A percentile compares a stretch with the other conserved stretches of the same genome.
phyloP scores from a whole-genome alignment of 2,888 invertebrate genomes.

The Eupithecia insigniata region DNA sequence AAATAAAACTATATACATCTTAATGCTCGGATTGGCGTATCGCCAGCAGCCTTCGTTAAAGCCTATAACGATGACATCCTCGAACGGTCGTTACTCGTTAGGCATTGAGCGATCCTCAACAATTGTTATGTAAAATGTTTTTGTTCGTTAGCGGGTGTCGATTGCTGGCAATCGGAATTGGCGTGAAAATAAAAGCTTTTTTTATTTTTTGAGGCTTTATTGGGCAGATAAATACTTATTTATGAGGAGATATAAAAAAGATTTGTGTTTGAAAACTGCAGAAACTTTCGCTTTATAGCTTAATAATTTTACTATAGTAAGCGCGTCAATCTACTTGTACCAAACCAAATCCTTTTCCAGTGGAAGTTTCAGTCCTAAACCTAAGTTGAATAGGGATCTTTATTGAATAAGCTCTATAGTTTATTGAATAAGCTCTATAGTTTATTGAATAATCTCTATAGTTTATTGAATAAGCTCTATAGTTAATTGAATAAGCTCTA shows the following conservation, averaged over 20 bases:
- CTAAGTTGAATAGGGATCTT: background rate
- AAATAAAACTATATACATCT: slow-evolving; percentile 36
- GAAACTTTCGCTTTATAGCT: background rate
- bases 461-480: no score
- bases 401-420: background rate
- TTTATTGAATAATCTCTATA: background rate
- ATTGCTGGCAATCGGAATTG: slow-evolving; percentile 31
- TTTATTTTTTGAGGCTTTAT: slow-evolving; percentile 20
- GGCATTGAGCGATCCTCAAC: slow-evolving; percentile 29
- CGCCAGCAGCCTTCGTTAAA: slow-evolving; percentile 45
- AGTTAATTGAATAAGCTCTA: background rate
- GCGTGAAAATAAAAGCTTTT: slow-evolving; percentile 19
- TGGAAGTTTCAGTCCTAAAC: background rate
- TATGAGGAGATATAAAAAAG: slow-evolving; percentile 8
- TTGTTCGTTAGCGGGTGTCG: slow-evolving; percentile 38
- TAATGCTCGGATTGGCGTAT: slow-evolving; percentile 41
- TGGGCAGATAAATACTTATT: slow-evolving; percentile 5
- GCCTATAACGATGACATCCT: slow-evolving; percentile 40
- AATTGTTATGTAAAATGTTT: slow-evolving; percentile 40
- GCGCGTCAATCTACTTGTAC: background rate
- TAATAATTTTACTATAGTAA: background rate
- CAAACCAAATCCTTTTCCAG: background rate
- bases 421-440: background rate
- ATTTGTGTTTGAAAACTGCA: slow-evolving; percentile 5
- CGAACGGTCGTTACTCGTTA: slow-evolving; percentile 34